Percentiles rank a stretch among this genome's conserved stretches.
Conservation (phyloP, 2,888 invertebrate species). For the Brachyptera putata region DNA sequence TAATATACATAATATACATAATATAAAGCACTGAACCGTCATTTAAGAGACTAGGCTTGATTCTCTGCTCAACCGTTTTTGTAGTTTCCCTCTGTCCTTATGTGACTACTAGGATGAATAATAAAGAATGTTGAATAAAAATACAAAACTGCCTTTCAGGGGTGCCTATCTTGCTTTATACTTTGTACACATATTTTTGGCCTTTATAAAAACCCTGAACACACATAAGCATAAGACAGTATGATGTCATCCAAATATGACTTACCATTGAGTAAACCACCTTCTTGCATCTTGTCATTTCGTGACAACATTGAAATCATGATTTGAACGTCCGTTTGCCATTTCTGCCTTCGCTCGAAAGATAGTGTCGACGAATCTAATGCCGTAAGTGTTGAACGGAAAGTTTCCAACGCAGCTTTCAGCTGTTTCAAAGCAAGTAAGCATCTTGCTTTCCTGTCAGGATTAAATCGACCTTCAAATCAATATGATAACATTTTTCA, state of each 20-base stretch:
- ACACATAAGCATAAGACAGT: background rate
- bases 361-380: conserved; percentile 63
- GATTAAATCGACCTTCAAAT: background rate
- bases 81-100: no score
- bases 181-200: no score
- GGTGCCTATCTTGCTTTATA: no score
- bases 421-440: conserved; percentile 63
- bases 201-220: no score
- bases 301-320: conserved; percentile 66
- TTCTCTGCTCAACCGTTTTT: no score
- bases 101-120: no score
- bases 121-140: no score
- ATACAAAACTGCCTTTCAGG: no score
- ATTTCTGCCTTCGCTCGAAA: conserved; percentile 57
- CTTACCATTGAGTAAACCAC: conserved; percentile 12
- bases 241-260: background rate
- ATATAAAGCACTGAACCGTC: no score
- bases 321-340: conserved; percentile 61
- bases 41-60: no score
- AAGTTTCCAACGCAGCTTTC: conserved; percentile 59
- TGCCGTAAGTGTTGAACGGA: conserved; percentile 59
- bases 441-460: conserved; percentile 60
- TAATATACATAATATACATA: no score
- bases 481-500: no score
- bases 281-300: conserved; percentile 26